phyloP scores from a whole-genome alignment of 2,888 invertebrate genomes.

The Troilus luridus region DNA sequence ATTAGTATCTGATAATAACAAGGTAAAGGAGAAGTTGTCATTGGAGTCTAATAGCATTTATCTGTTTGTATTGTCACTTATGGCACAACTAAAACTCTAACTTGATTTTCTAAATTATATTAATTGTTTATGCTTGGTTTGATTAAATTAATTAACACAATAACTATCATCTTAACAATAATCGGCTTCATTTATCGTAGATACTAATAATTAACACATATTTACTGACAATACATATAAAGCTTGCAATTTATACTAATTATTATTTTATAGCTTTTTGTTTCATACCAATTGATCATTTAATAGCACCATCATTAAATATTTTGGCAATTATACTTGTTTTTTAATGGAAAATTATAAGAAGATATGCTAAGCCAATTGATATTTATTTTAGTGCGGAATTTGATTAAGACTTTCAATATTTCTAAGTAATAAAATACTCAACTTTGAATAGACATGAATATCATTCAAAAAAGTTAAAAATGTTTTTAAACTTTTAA shows the following conservation, averaged over 20 bases:
- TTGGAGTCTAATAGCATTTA: neutral
- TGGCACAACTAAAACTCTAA: neutral
- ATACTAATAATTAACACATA: neutral
- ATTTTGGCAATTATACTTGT: neutral
- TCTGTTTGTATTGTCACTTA: neutral
- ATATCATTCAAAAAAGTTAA: neutral
- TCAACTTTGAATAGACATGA: neutral
- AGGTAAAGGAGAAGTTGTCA: constrained; percentile 3
- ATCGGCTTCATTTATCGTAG: neutral
- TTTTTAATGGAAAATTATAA: neutral
- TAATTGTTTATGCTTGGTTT: neutral
- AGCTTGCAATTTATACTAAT: too few species aligned
- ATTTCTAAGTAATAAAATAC: neutral
- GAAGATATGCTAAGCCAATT: neutral
- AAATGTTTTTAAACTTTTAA: neutral
- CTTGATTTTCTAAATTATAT: neutral
- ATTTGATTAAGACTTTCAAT: neutral
- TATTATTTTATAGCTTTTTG: too few species aligned
- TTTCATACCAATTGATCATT: too few species aligned
- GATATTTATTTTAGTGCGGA: neutral
- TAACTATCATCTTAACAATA: neutral
- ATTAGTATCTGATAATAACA: constrained; percentile 17
- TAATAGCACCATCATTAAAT: too few species aligned
- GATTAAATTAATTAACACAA: neutral
- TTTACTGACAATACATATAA: neutral